Base-by-base conservation (phyloP, 2,888 invertebrate genomes). In the Lissocephala sabroskyi region DNA sequence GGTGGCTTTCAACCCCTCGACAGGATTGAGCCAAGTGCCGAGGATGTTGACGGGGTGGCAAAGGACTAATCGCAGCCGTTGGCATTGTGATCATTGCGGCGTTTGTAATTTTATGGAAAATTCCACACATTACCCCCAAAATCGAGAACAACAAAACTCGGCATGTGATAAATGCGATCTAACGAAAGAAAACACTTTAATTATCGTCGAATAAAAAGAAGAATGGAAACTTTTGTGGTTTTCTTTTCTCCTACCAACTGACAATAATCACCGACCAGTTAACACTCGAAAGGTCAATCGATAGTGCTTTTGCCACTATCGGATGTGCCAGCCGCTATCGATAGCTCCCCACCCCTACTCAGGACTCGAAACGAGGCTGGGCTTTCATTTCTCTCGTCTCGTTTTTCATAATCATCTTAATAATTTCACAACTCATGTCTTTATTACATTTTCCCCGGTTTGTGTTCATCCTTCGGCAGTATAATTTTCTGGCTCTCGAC, bases 401-500 rank as follows among this genome's bases (percentile, higher is more conserved):
- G 47, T 52, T 62, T 57, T 57, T 57, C 76, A 63, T 67, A 75
- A 67, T 71, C 71, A 71, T 67, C 66, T 67, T 67, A 71, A 75
- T 67, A 75, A 67, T 71, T 67, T 60, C 71, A 59, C 53, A 67
- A 67, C 76, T 75, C 66, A 75, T 75, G 67, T 67, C 66, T 67
- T 67, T 67, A 71, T 71, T 71, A 67, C 73, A 67, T 75, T 75
- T 59, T 45, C 35, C 33, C 42, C 43, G 9, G 29, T 36, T 17
- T 23, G 35, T 32, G 17, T 40, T 44, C 45, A 46, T 57, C 51
- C 62, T 62, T 49, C 43, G 49, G 67, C 59, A 66, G 59, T 67
- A 71, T 71, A 63, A 67, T 67, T 71, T 66, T 43, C 52, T 32
- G 45, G 40, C 71, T 53, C 66, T 63, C 52, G 49, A 44, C 59